Conservation (phyloP, 2,797 vertebrate species). For the Pyrocephalus nanus region DNA sequence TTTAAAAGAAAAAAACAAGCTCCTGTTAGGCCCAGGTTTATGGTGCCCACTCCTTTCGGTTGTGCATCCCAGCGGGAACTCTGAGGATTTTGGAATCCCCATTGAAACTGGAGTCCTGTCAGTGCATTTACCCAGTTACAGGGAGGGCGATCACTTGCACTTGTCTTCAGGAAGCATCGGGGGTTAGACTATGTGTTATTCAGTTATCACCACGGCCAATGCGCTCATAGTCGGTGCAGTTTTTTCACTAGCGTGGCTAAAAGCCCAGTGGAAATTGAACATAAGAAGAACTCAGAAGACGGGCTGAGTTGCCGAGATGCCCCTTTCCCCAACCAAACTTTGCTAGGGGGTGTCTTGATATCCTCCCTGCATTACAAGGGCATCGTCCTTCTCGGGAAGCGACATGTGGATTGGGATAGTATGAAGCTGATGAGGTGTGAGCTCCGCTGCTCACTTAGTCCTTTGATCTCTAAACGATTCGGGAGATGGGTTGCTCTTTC, state of each 20-base stretch:
- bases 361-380: background rate
- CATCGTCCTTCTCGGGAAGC: background rate
- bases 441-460: background rate
- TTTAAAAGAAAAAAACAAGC: background rate
- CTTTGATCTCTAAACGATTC: constrained; percentile 16
- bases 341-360: background rate
- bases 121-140: background rate
- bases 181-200: background rate
- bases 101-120: background rate
- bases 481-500: background rate
- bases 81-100: background rate
- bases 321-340: background rate
- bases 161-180: background rate
- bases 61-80: background rate
- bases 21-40: background rate
- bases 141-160: fast-evolving
- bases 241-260: background rate
- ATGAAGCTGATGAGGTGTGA: constrained; percentile 28
- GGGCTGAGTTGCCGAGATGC: background rate
- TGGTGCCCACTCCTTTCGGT: background rate
- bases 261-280: fast-evolving
- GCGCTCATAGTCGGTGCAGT: fast-evolving
- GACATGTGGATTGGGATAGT: background rate
- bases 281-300: background rate
- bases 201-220: fast-evolving